Percentiles rank a stretch among this genome's conserved stretches.
Evolutionary conservation across 2,113 vertebrate species (phyloP).

Genomic region (Craseonycteris thonglongyai): DNA sequence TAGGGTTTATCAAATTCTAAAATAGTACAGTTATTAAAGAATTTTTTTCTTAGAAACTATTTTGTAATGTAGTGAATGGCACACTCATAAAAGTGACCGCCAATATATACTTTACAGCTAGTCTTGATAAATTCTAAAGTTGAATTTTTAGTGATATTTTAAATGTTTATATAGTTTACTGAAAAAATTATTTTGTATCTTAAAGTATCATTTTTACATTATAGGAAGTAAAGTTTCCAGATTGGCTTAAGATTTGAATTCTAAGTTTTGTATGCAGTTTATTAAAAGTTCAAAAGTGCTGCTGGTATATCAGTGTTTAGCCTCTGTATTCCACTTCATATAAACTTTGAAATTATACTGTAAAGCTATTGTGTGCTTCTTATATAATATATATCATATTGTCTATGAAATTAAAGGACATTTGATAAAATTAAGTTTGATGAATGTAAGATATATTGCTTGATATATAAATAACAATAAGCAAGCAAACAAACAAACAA

Average conservation of each 20-base stretch:
- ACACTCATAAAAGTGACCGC: slow-evolving; percentile 77
- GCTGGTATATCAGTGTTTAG: slow-evolving; percentile 56
- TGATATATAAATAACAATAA: not conserved
- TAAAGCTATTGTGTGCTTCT: slow-evolving; percentile 48
- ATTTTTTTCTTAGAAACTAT: slow-evolving; percentile 76
- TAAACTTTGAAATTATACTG: slow-evolving; percentile 38
- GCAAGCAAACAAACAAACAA: not conserved
- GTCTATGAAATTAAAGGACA: slow-evolving; percentile 57
- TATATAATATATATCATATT: slow-evolving; percentile 52
- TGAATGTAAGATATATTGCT: slow-evolving; percentile 36
- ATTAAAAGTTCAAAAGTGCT: slow-evolving; percentile 34
- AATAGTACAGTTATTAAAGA: slow-evolving; percentile 58
- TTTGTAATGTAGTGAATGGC: slow-evolving; percentile 68
- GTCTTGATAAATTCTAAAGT: slow-evolving; percentile 77
- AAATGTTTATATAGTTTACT: slow-evolving; percentile 80
- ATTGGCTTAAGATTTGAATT: slow-evolving; percentile 73
- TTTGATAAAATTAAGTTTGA: slow-evolving; percentile 63
- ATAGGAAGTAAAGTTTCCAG: slow-evolving; percentile 72
- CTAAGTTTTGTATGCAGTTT: slow-evolving; percentile 76
- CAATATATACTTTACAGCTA: slow-evolving; percentile 82
- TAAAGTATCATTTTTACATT: slow-evolving; percentile 81
- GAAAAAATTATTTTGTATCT: slow-evolving; percentile 79
- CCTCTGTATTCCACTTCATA: slow-evolving; percentile 57
- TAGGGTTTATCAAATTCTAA: slow-evolving; percentile 65
- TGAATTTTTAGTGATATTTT: slow-evolving; percentile 81